Base-by-base conservation (phyloP, 2,113 vertebrate species). In the Lagenorhynchus albirostris region DNA sequence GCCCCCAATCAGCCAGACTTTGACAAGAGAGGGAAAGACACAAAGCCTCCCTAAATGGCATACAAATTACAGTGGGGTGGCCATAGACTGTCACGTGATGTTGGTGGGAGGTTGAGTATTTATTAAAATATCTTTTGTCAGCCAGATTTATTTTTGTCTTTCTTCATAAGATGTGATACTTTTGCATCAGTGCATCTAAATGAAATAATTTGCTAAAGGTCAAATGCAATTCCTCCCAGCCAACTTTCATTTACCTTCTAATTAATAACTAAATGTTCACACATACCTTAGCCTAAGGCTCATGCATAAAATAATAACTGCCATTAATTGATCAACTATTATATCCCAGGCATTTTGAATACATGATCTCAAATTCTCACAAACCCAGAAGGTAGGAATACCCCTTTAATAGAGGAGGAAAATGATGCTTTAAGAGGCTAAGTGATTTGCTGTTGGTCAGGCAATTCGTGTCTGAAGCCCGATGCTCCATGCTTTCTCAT, bases 191-290 rank as follows among this genome's bases (percentile, higher is more conserved):
- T 2, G 10, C 94, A 86, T 96, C 93, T 97, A 96, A 97, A 96
- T 97, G 94, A 96, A 98, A 97, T 97, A 93, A 97, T 98, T 97
- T 96, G 82, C 96, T 96, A 97, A 98, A 97, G 96, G 97, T 98
- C 97, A 97, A 91, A 94, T 89, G 93, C 95, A 97, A 97, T 98
- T 96, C 93, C 97, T 97, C 96, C 88, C 95, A 96, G 97, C 92
- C 97, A 97, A 83, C 94, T 98, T 97, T 98, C 97, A 97, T 97
- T 98, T 98, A 87, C 91, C 95, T 97, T 97, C 94, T 98, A 98
- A 98, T 98, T 98, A 97, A 98, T 97, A 98, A 96, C 96, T 95
- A 96, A 98, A 97, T 88, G 94, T 60, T 97, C 96, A 95, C 86
- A 89, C 94, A 97, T 95, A 87, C 93, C 94, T 97, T 94, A 96